Percentiles rank a stretch among this genome's conserved stretches.
These are phyloP conservation scores for Chlamydotis undulata DNA, from an alignment of 2,113 vertebrate species.

Conservation along the genomic window DNA sequence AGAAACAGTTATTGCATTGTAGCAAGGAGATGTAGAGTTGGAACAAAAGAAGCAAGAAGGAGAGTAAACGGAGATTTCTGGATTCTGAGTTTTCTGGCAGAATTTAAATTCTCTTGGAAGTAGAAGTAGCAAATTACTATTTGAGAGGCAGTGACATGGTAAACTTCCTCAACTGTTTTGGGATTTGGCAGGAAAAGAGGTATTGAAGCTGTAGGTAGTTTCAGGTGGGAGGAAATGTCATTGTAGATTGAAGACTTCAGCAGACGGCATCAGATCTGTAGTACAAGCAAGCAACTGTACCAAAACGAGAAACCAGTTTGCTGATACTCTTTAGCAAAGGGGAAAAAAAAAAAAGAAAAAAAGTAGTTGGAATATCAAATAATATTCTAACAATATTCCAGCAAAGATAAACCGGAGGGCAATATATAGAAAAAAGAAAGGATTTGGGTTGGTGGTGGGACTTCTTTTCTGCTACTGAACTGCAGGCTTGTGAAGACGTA, in stretches of 20 bases:
- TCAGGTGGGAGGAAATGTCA: neutral
- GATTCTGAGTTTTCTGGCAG: neutral
- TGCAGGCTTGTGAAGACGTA: neutral
- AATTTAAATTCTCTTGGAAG: neutral
- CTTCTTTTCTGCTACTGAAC: neutral
- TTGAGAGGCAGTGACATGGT: neutral
- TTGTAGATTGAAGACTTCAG: neutral
- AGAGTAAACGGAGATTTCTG: neutral
- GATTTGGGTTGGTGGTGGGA: neutral
- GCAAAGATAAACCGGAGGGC: neutral
- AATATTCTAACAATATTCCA: neutral
- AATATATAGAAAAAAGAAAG: neutral
- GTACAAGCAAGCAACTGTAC: neutral
- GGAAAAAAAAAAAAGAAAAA: neutral
- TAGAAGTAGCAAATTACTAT: neutral
- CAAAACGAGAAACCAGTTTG: neutral
- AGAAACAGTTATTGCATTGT: neutral
- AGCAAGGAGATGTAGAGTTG: rapidly evolving
- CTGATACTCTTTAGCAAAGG: neutral
- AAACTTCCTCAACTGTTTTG: neutral
- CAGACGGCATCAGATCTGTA: neutral
- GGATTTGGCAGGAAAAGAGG: neutral
- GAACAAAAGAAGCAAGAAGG: neutral
- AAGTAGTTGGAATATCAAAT: neutral
- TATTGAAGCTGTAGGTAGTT: neutral